phyloP scores from a whole-genome alignment of 2,113 vertebrate genomes.

The Heterochromis multidens region DNA sequence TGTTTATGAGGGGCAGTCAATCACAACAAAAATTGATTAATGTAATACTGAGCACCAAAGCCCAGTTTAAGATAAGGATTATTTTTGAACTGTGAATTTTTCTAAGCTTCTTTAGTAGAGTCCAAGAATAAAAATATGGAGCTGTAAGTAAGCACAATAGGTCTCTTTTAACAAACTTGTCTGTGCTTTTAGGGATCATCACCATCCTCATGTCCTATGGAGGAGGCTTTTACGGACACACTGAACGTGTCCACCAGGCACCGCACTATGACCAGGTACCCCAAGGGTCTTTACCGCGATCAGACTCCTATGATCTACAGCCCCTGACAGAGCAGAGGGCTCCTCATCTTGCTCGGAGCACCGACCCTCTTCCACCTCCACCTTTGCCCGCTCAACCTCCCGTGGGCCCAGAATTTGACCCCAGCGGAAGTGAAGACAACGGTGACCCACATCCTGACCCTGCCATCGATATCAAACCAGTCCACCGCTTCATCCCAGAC shows the following conservation, averaged over 20 bases:
- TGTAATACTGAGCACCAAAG: too few relatives aligned
- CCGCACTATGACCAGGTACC: conserved; percentile 76
- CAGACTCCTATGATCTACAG: conserved; percentile 9
- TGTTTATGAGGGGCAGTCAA: too few relatives aligned
- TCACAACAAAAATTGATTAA: too few relatives aligned
- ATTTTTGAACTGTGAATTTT: too few relatives aligned
- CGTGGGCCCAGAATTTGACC: conserved; percentile 77
- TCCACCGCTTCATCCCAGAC: conserved; percentile 91
- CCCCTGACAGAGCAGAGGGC: conserved; percentile 58
- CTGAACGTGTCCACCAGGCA: conserved; percentile 63
- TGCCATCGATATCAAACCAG: conserved; percentile 84
- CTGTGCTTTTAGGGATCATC: conserved; percentile 59
- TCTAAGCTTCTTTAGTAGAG: too few relatives aligned
- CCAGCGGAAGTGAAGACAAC: conserved; percentile 68
- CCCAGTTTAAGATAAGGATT: too few relatives aligned
- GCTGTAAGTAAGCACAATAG: too few relatives aligned
- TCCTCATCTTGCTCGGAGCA: conserved; percentile 66
- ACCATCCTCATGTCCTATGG: conserved; percentile 74
- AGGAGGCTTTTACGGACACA: conserved; percentile 58
- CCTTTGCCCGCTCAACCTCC: conserved; percentile 86
- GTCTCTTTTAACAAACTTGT: neutral
- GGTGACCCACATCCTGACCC: conserved; percentile 47
- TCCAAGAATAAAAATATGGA: too few relatives aligned
- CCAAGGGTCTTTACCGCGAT: conserved; percentile 27
- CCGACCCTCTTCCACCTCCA: conserved; percentile 83